A percentile compares a stretch with the other conserved stretches of the same genome.
Evolutionary conservation across 2,113 vertebrate species (phyloP).

Genomic region (Rhagologus leucostigma): DNA sequence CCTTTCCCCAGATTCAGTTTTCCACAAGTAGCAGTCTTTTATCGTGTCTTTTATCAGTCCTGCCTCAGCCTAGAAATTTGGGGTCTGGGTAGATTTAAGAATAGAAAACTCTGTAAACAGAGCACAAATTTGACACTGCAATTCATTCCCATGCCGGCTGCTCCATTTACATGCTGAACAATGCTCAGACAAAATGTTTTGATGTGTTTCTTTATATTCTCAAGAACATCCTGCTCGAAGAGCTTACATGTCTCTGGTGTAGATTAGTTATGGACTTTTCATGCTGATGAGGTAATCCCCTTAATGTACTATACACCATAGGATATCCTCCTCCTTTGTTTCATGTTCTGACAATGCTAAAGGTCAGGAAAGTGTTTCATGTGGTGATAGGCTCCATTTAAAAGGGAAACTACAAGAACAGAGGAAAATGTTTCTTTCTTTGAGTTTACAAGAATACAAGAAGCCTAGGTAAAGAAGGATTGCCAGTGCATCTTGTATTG

Average conservation of each 20-base stretch:
- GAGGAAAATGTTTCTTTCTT: not conserved
- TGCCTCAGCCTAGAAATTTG: not conserved
- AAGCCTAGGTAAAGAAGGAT: not conserved
- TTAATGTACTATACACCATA: slow-evolving; percentile 48
- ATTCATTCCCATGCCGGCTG: not conserved
- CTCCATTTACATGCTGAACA: not conserved
- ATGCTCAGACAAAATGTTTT: not conserved
- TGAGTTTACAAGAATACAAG: not conserved
- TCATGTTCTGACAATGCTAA: slow-evolving; percentile 48
- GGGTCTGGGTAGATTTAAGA: not conserved
- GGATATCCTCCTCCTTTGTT: slow-evolving; percentile 54
- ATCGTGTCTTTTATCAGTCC: not conserved
- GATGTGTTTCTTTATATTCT: not conserved
- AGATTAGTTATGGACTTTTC: slow-evolving; percentile 59
- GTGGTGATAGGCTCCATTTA: not conserved
- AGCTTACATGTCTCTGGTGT: slow-evolving; percentile 27
- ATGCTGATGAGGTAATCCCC: slow-evolving; percentile 50
- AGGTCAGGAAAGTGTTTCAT: slow-evolving; percentile 51
- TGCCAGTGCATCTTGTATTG: not conserved
- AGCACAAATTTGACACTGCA: not conserved
- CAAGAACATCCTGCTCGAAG: not conserved
- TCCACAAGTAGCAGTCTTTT: not conserved
- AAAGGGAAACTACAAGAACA: not conserved
- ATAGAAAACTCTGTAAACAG: not conserved
- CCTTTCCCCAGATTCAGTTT: rapidly evolving